Evolutionary conservation across 1,140 invertebrate genomes (phyloP), one percentile per base, ranked within the genome.

Genomic region (Hylyphantes graminicola): DNA sequence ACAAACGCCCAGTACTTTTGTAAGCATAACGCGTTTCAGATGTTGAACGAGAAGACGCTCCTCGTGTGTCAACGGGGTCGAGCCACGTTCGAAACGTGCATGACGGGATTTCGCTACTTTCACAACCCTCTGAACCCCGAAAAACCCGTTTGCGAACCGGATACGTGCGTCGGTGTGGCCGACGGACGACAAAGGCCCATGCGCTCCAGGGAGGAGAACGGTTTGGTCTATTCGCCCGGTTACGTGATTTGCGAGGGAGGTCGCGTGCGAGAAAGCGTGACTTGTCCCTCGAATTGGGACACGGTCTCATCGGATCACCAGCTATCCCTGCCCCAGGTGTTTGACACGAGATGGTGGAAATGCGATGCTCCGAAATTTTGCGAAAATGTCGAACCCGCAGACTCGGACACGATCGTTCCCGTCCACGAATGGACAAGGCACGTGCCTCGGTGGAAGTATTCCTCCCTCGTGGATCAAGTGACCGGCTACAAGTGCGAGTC

Each of bases 361-460:
- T 76, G 73, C 15, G 7, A 8, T 0, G n/a, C 51, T 35, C 73
- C 73, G 7, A 17, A 63, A 63, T 63, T 76, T 76, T 76, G 73
- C 15, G 15, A 7, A 12, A 76, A 76, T 50, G 73, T 76, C n/a
- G n/a, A n/a, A n/a, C n/a, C 0, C n/a, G n/a, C n/a, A n/a, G n/a
- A n/a, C n/a, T n/a, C n/a, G n/a, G n/a, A n/a, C 0, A 48, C 6
- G 9, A 21, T 8, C 6, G n/a, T n/a, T n/a, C n/a, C n/a, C n/a
- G n/a, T n/a, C n/a, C n/a, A n/a, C n/a, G n/a, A n/a, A n/a, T n/a
- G n/a, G n/a, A n/a, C n/a, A n/a, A n/a, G n/a, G n/a, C n/a, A n/a
- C n/a, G n/a, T n/a, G n/a, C n/a, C n/a, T n/a, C n/a, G n/a, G n/a
- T n/a, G n/a, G n/a, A n/a, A n/a, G n/a, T n/a, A n/a, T n/a, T n/a